Percentiles rank a stretch among this genome's conserved stretches.
Evolutionary conservation across 2,797 vertebrate species (phyloP).

Genomic region (Sebastiscus tertius): DNA sequence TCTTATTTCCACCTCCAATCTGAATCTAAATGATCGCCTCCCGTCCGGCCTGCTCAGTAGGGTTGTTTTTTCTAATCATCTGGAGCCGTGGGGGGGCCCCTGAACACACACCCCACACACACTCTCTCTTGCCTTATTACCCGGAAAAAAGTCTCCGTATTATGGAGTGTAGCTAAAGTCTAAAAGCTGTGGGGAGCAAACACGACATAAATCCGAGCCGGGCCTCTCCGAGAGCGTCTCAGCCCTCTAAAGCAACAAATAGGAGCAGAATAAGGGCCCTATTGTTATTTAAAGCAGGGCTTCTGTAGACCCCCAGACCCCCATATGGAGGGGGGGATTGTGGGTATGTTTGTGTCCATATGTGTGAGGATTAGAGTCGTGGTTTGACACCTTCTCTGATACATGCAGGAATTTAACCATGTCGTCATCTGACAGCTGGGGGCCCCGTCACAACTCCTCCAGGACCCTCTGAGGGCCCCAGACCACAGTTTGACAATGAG

Average conservation of each 20-base stretch:
- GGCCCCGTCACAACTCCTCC: neutral
- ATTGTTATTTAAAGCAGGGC: slow-evolving; percentile 64
- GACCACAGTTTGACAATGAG: neutral
- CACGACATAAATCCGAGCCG: slow-evolving; percentile 60
- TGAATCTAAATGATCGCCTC: slow-evolving; percentile 39
- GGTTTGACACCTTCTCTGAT: slow-evolving; percentile 1
- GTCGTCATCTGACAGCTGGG: slow-evolving; percentile 11
- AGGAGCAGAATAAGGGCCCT: slow-evolving; percentile 16
- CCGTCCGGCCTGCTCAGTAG: slow-evolving; percentile 39
- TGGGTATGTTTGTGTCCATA: slow-evolving; percentile 21
- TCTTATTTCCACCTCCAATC: slow-evolving; percentile 30
- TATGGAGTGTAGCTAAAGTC: slow-evolving; percentile 33
- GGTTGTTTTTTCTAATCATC: slow-evolving; percentile 67
- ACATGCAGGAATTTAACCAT: slow-evolving; percentile 4
- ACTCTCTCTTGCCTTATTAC: slow-evolving; percentile 20
- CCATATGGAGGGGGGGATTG: neutral
- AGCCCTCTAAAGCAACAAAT: slow-evolving; percentile 42
- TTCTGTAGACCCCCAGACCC: slow-evolving; percentile 4
- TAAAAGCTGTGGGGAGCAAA: slow-evolving; percentile 41
- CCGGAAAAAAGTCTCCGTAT: neutral
- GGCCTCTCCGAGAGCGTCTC: slow-evolving; percentile 33
- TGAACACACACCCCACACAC: slow-evolving; percentile 9
- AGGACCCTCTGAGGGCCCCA: neutral
- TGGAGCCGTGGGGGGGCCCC: slow-evolving; percentile 34
- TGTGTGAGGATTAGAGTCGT: neutral